phyloP scores from a whole-genome alignment of 2,113 vertebrate species.

The Tupaia tana region DNA sequence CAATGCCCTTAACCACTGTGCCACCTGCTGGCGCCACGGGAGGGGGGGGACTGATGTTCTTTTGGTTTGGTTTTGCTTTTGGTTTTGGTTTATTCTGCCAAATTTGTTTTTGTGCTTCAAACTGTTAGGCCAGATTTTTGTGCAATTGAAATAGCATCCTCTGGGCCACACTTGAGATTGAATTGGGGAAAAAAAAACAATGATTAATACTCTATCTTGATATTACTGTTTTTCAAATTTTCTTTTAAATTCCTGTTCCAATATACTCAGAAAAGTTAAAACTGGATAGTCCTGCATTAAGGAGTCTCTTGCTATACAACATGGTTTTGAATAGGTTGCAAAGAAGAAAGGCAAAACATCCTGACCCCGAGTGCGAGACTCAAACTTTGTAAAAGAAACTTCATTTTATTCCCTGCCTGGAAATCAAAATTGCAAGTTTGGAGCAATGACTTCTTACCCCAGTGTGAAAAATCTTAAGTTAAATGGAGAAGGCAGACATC shows the following conservation, averaged over 20 bases:
- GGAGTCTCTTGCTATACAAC: not conserved
- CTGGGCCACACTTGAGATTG: not conserved
- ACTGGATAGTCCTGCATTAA: not conserved
- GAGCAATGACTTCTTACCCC: not conserved
- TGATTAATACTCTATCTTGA: not conserved
- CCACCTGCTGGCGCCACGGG: too few species aligned
- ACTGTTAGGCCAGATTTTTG: not conserved
- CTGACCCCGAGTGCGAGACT: not conserved
- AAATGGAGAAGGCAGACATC: not conserved
- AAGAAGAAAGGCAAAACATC: not conserved
- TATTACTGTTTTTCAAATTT: not conserved
- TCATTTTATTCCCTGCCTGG: not conserved
- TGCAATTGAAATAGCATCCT: not conserved
- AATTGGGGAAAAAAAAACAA: not conserved
- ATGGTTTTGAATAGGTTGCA: not conserved
- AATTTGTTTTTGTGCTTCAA: not conserved
- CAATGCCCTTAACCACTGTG: too few species aligned
- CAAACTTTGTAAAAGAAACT: not conserved
- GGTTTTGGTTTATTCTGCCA: not conserved
- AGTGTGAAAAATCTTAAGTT: not conserved
- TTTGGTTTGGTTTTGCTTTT: not conserved
- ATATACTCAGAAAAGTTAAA: not conserved
- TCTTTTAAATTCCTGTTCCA: not conserved
- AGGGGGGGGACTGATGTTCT: too few species aligned
- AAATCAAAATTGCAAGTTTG: not conserved